Conservation (phyloP, 1,140 invertebrate genomes). For the Panulirus ornatus region DNA sequence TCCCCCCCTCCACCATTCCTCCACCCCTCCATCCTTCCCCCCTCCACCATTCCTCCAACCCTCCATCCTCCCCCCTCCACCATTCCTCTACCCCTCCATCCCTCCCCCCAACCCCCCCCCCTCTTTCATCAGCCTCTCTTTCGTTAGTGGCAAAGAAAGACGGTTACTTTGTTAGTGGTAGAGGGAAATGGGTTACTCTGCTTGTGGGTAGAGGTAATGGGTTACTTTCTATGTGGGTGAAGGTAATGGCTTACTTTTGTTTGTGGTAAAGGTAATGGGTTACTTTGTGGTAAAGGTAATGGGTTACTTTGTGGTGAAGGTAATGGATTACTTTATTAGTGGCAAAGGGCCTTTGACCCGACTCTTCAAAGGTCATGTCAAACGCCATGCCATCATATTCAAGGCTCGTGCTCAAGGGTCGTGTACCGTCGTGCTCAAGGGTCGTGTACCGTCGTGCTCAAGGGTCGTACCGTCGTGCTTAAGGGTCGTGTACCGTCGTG, state of each 20-base stretch:
- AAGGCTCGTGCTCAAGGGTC: too few relatives aligned
- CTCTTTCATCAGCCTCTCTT: not conserved
- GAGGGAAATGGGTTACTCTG: too few relatives aligned
- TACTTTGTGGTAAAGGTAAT: not conserved
- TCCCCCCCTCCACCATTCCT: not conserved
- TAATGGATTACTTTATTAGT: too few relatives aligned
- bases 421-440: too few relatives aligned
- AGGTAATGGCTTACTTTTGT: not conserved
- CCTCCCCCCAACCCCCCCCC: not conserved
- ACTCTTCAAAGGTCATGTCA: too few relatives aligned
- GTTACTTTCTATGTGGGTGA: not conserved
- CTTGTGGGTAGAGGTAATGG: not conserved
- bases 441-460: too few relatives aligned
- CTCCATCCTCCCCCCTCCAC: not conserved
- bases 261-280: not conserved
- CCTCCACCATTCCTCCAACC: not conserved
- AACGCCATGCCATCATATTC: too few relatives aligned
- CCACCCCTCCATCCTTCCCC: not conserved
- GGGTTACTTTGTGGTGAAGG: not conserved
- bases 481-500: too few relatives aligned
- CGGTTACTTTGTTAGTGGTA: too few relatives aligned
- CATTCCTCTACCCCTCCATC: not conserved
- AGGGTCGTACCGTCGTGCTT: too few relatives aligned
- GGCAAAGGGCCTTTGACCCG: too few relatives aligned
- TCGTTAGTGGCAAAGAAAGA: too few relatives aligned